Conservation (phyloP, 2,797 vertebrate species). For the Sebastiscus tertius region DNA sequence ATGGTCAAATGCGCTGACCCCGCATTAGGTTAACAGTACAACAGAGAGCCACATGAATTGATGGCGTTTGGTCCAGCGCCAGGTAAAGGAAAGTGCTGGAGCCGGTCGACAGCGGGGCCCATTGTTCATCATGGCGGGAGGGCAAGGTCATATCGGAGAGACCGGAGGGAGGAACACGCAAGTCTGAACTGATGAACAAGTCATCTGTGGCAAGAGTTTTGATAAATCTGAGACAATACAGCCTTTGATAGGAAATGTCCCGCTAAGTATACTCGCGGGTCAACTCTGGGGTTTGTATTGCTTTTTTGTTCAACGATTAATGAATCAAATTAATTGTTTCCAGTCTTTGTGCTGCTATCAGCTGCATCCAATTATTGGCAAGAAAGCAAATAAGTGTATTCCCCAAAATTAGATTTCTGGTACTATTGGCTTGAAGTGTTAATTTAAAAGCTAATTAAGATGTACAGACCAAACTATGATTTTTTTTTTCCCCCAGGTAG, state of each 20-base stretch:
- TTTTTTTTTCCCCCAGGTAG: neutral
- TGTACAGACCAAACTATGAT: neutral
- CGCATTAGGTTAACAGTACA: neutral
- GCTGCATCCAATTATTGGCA: neutral
- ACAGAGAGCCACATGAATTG: slow-evolving; percentile 26
- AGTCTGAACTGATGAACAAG: slow-evolving; percentile 33
- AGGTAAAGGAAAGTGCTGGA: slow-evolving; percentile 64
- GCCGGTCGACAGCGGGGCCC: slow-evolving; percentile 30
- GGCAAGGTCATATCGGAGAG: slow-evolving; percentile 63
- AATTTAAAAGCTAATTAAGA: neutral
- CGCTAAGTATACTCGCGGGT: neutral
- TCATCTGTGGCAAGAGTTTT: slow-evolving; percentile 5
- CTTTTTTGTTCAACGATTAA: too few species aligned
- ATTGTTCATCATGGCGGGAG: slow-evolving; percentile 69
- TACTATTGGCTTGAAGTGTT: neutral
- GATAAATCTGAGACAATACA: slow-evolving; percentile 7
- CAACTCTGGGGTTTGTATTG: neutral
- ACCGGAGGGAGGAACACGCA: slow-evolving; percentile 18
- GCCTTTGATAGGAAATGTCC: slow-evolving; percentile 13
- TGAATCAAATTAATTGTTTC: neutral
- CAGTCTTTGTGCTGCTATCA: neutral
- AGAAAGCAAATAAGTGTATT: neutral
- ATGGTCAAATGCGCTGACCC: slow-evolving; percentile 33
- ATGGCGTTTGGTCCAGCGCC: slow-evolving; percentile 46
- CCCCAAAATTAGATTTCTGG: neutral